Evolutionary conservation across 2,113 vertebrate genomes (phyloP).

Genomic region (Choloepus hoffmanni): DNA sequence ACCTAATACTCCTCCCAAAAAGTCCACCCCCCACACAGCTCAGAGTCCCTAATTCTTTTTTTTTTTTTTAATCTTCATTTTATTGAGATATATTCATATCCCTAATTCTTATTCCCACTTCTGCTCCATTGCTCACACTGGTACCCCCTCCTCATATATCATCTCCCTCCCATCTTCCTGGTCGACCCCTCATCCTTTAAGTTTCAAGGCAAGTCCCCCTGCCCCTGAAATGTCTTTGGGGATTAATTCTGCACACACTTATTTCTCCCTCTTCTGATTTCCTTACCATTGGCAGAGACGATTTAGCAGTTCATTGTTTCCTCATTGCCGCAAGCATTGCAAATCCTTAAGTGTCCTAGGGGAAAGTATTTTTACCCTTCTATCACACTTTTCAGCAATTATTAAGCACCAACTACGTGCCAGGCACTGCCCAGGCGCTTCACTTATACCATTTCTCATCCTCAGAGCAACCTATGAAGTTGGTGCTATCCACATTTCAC

Average conservation of each 20-base stretch:
- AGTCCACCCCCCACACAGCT: too few relatives aligned
- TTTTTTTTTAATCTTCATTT: too few relatives aligned
- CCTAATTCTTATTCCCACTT: background rate
- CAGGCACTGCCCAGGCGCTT: background rate
- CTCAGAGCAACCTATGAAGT: background rate
- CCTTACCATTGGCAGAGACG: background rate
- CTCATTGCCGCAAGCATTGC: too few relatives aligned
- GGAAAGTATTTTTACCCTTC: background rate
- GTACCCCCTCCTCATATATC: background rate
- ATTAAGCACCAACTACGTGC: background rate
- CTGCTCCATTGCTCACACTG: background rate
- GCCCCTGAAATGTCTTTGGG: background rate
- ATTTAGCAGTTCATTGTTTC: background rate
- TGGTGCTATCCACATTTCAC: background rate
- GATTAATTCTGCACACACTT: background rate
- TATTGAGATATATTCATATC: too few relatives aligned
- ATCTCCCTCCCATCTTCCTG: background rate
- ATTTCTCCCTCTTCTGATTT: background rate
- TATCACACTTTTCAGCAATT: background rate
- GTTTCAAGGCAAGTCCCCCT: background rate
- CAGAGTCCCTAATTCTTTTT: background rate
- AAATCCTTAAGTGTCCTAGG: background rate
- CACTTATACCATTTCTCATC: background rate
- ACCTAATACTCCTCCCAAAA: fast-evolving
- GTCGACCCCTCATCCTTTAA: background rate